Percentiles rank a stretch among this genome's conserved stretches.
Evolutionary conservation across 2,888 invertebrate genomes (phyloP).

Genomic region (Drosophila peninsularis): DNA sequence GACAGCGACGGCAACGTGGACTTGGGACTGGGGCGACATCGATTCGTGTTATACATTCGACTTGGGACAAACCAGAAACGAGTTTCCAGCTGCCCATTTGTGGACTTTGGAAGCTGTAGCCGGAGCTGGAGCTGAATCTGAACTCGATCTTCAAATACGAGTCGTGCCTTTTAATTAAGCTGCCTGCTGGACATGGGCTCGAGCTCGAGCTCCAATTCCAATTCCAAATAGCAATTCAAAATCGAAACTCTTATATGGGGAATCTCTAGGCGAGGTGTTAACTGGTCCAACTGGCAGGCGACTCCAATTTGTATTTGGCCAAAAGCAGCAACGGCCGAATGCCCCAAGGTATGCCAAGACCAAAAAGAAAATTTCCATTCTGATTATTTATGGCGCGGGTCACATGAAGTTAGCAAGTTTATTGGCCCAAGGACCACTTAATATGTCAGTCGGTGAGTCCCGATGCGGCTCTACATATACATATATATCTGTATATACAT

Average conservation of each 20-base stretch:
- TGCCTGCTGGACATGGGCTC: constrained; percentile 27
- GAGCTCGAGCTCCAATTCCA: constrained; percentile 25
- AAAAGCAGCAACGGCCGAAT: constrained; percentile 21
- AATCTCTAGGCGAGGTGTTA: constrained; percentile 63
- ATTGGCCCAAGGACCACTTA: constrained; percentile 69
- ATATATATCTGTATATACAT: not conserved
- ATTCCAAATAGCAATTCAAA: constrained; percentile 13
- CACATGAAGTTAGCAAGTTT: constrained; percentile 69
- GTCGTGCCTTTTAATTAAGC: constrained; percentile 70
- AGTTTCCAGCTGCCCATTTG: constrained; percentile 64
- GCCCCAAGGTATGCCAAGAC: constrained; percentile 30
- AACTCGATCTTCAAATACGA: constrained; percentile 48
- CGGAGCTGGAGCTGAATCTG: constrained; percentile 13
- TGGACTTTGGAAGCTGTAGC: constrained; percentile 60
- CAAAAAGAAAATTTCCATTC: constrained; percentile 33
- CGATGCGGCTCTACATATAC: constrained; percentile 15
- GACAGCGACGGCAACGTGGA: constrained; percentile 45
- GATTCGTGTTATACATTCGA: constrained; percentile 54
- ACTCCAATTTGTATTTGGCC: constrained; percentile 63
- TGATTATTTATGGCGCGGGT: constrained; percentile 60
- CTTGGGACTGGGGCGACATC: constrained; percentile 60
- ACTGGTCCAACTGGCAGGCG: constrained; percentile 51
- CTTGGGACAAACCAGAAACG: constrained; percentile 62
- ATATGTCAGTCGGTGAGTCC: constrained; percentile 65
- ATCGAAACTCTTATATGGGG: constrained; percentile 16